A percentile compares a stretch with the other conserved stretches of the same genome.
These are phyloP conservation scores for Tinea trinotella DNA, from an alignment of 2,888 invertebrate genomes.

Conservation along the genomic window DNA sequence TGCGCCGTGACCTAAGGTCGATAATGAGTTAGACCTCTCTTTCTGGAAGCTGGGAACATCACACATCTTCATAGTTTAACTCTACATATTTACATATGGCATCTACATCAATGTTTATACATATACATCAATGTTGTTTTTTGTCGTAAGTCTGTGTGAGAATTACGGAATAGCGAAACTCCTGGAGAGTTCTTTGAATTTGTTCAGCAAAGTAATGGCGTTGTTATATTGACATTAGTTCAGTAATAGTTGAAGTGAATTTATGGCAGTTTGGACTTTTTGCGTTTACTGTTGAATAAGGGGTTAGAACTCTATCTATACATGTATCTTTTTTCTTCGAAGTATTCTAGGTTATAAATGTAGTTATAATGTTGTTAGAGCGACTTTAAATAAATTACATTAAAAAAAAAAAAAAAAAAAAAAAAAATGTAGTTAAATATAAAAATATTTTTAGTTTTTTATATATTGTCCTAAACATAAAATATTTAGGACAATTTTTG, in stretches of 20 bases:
- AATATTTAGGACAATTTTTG: no score
- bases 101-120: slow-evolving; percentile 59
- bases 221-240: slow-evolving; percentile 72
- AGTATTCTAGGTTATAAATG: no score
- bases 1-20: slow-evolving; percentile 73
- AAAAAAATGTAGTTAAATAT: no score
- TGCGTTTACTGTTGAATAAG: slow-evolving; percentile 51
- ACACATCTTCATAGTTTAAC: slow-evolving; percentile 68
- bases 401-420: no score
- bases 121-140: slow-evolving; percentile 31
- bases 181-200: slow-evolving; percentile 52
- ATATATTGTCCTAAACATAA: no score
- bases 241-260: slow-evolving; percentile 55
- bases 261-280: slow-evolving; percentile 52
- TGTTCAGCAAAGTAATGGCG: slow-evolving; percentile 66
- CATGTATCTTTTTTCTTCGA: not conserved
- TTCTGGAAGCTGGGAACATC: slow-evolving; percentile 56
- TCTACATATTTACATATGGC: slow-evolving; percentile 68
- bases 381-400: no score
- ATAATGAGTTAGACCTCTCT: slow-evolving; percentile 70
- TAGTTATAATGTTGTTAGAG: no score
- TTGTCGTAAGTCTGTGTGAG: slow-evolving; percentile 2
- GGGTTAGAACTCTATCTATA: slow-evolving; percentile 40
- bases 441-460: no score
- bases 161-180: slow-evolving; percentile 14